Conservation (phyloP, 2,113 vertebrate species). For the Erythrolamprus reginae region DNA sequence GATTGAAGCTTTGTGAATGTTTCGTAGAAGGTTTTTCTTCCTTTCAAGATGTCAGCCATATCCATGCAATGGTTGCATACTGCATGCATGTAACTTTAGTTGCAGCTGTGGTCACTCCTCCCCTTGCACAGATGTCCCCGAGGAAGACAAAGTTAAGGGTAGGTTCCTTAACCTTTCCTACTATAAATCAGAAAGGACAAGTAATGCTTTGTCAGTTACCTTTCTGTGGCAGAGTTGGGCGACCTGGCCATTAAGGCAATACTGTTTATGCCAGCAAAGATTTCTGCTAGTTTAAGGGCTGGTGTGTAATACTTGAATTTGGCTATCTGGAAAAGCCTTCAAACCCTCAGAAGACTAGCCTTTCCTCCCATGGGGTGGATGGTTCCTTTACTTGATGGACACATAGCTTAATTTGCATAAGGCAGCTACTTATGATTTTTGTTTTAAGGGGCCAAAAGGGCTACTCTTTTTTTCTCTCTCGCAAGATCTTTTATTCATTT, state of each 20-base stretch:
- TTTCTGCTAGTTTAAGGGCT: not conserved
- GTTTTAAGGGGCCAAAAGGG: not conserved
- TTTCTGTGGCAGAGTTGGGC: not conserved
- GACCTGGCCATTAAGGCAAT: not conserved
- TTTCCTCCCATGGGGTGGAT: not conserved
- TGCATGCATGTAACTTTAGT: not conserved
- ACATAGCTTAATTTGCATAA: not conserved
- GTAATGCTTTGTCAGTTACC: not conserved
- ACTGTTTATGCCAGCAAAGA: not conserved
- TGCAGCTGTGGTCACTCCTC: not conserved
- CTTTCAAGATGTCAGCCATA: not conserved
- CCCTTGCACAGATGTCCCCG: not conserved
- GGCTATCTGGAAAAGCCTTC: not conserved
- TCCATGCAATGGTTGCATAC: not conserved
- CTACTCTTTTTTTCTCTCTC: not conserved
- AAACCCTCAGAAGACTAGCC: not conserved
- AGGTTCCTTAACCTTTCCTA: not conserved
- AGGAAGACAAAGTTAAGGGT: not conserved
- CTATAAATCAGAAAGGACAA: not conserved
- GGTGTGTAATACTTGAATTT: not conserved
- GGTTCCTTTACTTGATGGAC: not conserved
- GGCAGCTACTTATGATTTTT: not conserved
- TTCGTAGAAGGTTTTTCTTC: not conserved
- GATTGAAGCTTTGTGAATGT: not conserved
- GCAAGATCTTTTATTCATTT: not conserved